phyloP scores from a whole-genome alignment of 2,113 vertebrate genomes.

The Montifringilla adamsi region DNA sequence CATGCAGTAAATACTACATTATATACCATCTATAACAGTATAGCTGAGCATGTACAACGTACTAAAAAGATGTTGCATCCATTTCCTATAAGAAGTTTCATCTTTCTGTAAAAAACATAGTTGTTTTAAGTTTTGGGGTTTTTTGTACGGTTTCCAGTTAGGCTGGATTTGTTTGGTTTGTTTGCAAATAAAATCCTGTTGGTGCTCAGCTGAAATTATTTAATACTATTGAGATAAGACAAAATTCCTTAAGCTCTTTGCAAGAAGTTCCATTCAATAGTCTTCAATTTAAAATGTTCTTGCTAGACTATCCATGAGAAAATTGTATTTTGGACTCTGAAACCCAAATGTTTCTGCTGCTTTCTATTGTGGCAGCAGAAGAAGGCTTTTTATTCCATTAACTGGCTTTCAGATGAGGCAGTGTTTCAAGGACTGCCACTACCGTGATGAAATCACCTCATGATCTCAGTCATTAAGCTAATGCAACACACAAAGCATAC shows the following conservation, averaged over 20 bases:
- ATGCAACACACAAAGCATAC: neutral
- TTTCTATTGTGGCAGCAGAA: neutral
- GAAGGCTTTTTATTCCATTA: neutral
- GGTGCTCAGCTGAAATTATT: neutral
- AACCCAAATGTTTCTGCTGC: neutral
- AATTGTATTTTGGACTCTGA: neutral
- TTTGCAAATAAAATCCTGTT: neutral
- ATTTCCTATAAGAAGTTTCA: neutral
- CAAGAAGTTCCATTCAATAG: neutral
- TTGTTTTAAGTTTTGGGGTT: neutral
- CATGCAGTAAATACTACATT: neutral
- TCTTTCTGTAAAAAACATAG: neutral
- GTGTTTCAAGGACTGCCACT: neutral
- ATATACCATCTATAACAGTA: neutral
- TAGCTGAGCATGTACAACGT: neutral
- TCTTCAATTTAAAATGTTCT: neutral
- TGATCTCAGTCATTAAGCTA: neutral
- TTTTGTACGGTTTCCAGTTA: neutral
- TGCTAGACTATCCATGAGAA: neutral
- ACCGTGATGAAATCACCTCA: neutral
- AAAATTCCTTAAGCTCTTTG: neutral
- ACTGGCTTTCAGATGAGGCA: neutral
- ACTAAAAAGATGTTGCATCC: neutral
- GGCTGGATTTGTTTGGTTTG: neutral
- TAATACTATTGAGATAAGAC: neutral